Evolutionary conservation across 2,888 invertebrate species (phyloP), one percentile per base, ranked within the genome.

Genomic region (Microplitis manilae): DNA sequence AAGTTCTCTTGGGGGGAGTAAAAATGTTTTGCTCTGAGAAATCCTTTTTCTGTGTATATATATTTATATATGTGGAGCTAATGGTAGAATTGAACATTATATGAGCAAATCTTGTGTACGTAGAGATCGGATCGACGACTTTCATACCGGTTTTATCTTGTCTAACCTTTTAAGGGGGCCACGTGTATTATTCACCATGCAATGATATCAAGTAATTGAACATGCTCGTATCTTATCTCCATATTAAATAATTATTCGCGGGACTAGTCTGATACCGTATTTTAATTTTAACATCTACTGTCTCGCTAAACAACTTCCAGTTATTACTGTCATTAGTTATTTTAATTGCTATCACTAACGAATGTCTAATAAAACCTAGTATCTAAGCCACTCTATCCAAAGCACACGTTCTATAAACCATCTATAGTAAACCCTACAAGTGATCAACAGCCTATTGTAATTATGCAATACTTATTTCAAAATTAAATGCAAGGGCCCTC

Each of bases 91-190:
- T 41, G 6, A 40, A 15, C 62, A 41, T 17, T 39, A 41, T 61
- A 20, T 15, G 62, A 72, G 62, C 64, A 72, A 64, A 61, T 71
- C 71, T 72, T 39, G 39, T 65, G 64, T 67, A 68, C 67, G 67
- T 2, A 50, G 50, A 50, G 50, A 50, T 73, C 67, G 59, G 67
- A 60, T 67, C 67, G 61, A 78, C 81, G 79, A 81, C 82, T 84
- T 82, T 84, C 84, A 79, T 82, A 81, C 81, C 77, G 78, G 76
- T 80, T 76, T 60, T 79, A 73, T 60, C 50, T 73, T 75, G 72
- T 77, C 68, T 81, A 77, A 73, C 84, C 84, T 83, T 84, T 84
- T 85, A 83, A 85, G 85, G 85, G 69, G 80, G 78, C 77, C 81
- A 73, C 75, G 76, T 77, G 79, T 76, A 67, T 30, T 30, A 30